Percentiles rank a stretch among this genome's conserved stretches.
phyloP scores from a whole-genome alignment of 2,113 vertebrate genomes.

The Austrofundulus limnaeus region DNA sequence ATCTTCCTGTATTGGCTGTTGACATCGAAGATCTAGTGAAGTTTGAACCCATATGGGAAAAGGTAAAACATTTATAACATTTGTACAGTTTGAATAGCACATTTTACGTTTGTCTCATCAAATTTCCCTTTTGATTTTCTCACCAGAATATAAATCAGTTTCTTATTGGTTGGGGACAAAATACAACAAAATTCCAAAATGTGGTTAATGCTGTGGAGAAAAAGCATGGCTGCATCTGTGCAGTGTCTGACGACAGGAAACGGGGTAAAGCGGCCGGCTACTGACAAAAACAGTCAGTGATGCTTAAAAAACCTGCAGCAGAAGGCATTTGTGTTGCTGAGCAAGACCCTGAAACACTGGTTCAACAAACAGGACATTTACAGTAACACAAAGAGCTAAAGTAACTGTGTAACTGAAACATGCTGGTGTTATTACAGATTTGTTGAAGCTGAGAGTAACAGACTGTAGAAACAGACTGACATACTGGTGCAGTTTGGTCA shows the following conservation, averaged over 20 bases:
- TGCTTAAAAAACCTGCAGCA: constrained; percentile 10
- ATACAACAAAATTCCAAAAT: constrained; percentile 46
- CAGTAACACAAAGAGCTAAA: no score
- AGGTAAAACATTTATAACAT: constrained; percentile 56
- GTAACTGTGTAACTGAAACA: no score
- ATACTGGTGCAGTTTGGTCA: no score
- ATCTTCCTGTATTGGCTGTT: constrained; percentile 70
- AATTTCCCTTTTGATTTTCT: constrained; percentile 12
- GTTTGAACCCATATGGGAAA: constrained; percentile 75
- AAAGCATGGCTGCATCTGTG: constrained; percentile 79
- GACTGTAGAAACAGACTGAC: no score
- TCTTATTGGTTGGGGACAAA: constrained; percentile 78
- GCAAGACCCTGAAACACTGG: no score
- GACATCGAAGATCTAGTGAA: constrained; percentile 26
- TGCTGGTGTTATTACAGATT: no score
- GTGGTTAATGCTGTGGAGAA: constrained; percentile 86
- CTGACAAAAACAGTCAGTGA: constrained; percentile 56
- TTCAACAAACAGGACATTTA: no score
- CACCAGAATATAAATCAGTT: constrained; percentile 69
- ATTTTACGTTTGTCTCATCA: not conserved
- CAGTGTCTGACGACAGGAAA: constrained; percentile 86
- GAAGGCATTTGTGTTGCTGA: constrained; percentile 15
- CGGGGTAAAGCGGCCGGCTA: constrained; percentile 83
- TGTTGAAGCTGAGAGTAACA: no score
- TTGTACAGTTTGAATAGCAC: not conserved